Evolutionary conservation across 1,140 invertebrate species (phyloP).

Genomic region (Rhagoletis pomonella): DNA sequence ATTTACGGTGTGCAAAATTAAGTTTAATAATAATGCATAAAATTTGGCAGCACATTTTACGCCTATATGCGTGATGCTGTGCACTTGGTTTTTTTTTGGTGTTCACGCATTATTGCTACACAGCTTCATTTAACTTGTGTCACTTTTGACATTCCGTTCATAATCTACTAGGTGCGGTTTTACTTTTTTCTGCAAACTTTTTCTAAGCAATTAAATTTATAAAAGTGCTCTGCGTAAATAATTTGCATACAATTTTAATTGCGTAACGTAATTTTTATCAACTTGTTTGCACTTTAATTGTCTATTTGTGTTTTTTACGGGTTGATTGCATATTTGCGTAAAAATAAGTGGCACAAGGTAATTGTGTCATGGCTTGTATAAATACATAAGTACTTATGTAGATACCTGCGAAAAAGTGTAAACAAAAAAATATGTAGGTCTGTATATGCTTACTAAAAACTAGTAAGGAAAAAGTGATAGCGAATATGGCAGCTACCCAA

Average conservation of each 20-base stretch:
- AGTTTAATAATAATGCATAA: not conserved
- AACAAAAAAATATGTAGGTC: not conserved
- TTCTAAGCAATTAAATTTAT: not conserved
- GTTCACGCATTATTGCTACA: not conserved
- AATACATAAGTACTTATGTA: not conserved
- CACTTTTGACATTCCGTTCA: not conserved
- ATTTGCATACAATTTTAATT: not conserved
- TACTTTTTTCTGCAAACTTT: not conserved
- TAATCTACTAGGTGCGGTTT: constrained; percentile 11
- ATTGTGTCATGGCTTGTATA: constrained; percentile 32
- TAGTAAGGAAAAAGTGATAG: not conserved
- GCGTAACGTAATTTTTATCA: not conserved
- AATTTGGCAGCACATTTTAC: not conserved
- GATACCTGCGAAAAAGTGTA: not conserved
- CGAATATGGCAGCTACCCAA: constrained; percentile 5
- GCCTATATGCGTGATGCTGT: not conserved
- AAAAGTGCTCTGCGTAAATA: not conserved
- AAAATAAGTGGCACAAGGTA: constrained; percentile 50
- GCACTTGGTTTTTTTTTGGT: not conserved
- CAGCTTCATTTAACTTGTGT: not conserved
- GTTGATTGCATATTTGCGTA: not conserved
- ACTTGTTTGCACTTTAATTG: not conserved
- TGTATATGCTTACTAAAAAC: not conserved
- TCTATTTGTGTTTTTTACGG: not conserved
- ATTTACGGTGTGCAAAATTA: not conserved